phyloP scores from a whole-genome alignment of 2,797 vertebrate species.

The Hippocampus kuda region DNA sequence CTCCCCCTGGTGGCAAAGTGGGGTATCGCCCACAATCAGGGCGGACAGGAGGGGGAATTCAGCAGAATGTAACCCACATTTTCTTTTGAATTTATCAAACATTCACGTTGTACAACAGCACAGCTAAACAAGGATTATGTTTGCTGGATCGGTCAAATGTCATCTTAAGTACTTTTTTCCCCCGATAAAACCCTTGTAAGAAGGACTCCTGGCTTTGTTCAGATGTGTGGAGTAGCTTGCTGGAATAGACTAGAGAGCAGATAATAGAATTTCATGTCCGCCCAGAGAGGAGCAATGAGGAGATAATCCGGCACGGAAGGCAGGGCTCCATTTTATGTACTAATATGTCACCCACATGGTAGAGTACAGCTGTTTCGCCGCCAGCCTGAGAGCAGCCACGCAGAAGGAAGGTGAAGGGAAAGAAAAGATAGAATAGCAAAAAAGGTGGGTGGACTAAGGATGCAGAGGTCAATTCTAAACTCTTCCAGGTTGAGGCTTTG shows the following conservation, averaged over 20 bases:
- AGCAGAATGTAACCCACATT: background rate
- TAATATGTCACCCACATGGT: constrained; percentile 17
- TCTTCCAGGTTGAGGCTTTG: background rate
- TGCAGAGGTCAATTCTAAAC: constrained; percentile 12
- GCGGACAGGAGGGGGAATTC: background rate
- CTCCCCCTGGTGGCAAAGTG: constrained; percentile 55
- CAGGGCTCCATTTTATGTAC: constrained; percentile 20
- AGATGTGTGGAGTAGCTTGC: background rate
- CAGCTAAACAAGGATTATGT: background rate
- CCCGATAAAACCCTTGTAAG: too few species aligned
- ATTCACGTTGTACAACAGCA: background rate
- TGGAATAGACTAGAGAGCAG: constrained; percentile 11
- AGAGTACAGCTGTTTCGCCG: constrained; percentile 32
- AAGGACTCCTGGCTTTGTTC: too few species aligned
- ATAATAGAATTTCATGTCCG: constrained; percentile 17
- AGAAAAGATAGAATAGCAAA: constrained; percentile 12
- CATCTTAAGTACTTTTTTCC: background rate
- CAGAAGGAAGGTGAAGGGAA: constrained; percentile 27
- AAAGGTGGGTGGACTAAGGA: constrained; percentile 2
- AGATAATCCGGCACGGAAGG: constrained; percentile 27
- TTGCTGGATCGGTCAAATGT: background rate
- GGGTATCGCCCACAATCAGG: constrained; percentile 8
- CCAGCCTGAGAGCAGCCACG: constrained; percentile 19
- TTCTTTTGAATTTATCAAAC: background rate
- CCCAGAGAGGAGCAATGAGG: constrained; percentile 12